Percentiles rank a stretch among this genome's conserved stretches.
Conservation (phyloP, 2,888 invertebrate species). For the Carcina quercana region DNA sequence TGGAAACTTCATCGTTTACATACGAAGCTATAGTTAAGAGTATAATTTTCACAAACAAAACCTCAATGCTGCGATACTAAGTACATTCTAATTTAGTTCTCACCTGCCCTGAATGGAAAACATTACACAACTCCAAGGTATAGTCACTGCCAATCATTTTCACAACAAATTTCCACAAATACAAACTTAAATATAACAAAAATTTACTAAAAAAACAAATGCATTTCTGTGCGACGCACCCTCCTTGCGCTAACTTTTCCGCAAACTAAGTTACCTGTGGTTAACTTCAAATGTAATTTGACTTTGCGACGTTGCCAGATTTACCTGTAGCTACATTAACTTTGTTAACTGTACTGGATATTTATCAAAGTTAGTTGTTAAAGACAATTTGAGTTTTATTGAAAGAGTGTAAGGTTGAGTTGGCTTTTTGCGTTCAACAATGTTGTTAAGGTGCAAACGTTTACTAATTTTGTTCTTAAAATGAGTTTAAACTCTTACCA, state of each 20-base stretch:
- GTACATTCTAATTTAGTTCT: no score
- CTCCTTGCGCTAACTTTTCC: constrained; percentile 21
- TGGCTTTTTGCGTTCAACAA: no score
- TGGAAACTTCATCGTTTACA: no score
- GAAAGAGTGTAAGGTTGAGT: no score
- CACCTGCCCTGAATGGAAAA: constrained; percentile 92
- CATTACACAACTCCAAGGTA: constrained; percentile 89
- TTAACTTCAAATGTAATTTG: constrained; percentile 44
- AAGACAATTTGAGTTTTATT: constrained; percentile 22
- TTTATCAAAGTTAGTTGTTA: no score
- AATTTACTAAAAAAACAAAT: constrained; percentile 24
- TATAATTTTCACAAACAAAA: no score
- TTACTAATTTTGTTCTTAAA: no score
- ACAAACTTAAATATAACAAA: constrained; percentile 16
- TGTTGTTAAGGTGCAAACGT: no score
- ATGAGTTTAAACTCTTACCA: no score
- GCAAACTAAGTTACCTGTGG: constrained; percentile 40
- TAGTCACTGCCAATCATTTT: constrained; percentile 89
- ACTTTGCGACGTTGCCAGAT: constrained; percentile 51
- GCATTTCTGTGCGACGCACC: constrained; percentile 33
- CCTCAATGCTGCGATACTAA: no score
- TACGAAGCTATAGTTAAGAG: no score
- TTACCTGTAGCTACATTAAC: constrained; percentile 41
- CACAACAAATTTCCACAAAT: constrained; percentile 13
- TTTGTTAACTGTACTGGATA: constrained; percentile 34